These are phyloP conservation scores for Brachionus koreanus DNA, from an alignment of 1,140 invertebrate genomes.

Conservation along the genomic window DNA sequence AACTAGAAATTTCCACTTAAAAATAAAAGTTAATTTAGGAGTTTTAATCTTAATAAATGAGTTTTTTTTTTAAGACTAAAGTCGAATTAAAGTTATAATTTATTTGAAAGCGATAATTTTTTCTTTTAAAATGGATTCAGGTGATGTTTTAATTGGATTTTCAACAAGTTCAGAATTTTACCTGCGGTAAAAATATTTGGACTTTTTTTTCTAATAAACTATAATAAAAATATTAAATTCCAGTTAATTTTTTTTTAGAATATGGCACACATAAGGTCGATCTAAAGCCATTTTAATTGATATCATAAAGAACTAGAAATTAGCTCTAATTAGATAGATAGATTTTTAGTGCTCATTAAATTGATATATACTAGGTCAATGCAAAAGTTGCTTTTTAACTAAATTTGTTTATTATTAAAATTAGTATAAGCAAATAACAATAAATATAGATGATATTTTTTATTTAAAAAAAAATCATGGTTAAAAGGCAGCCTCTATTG, in stretches of 20 bases:
- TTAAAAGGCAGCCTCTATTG: no score
- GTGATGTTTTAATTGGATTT: conserved; percentile 3
- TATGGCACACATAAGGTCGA: neutral
- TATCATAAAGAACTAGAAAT: neutral
- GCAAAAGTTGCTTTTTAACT: neutral
- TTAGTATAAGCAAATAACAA: neutral
- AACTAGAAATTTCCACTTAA: neutral
- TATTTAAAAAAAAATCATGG: neutral
- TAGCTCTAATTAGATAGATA: neutral
- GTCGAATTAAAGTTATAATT: neutral
- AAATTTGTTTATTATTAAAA: neutral
- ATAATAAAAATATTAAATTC: neutral
- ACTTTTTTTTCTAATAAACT: neutral
- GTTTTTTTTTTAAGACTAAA: neutral
- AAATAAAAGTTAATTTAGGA: neutral
- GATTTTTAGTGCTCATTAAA: neutral
- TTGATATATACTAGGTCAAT: conserved; percentile 8
- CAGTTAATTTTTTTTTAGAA: neutral
- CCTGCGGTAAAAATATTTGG: neutral
- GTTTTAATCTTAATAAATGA: neutral
- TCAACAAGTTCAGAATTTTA: neutral
- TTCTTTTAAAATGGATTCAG: neutral
- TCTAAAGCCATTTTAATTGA: neutral
- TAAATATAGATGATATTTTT: neutral
- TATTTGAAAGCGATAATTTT: neutral